Percentiles rank a stretch among this genome's conserved stretches.
phyloP scores from a whole-genome alignment of 2,888 invertebrate species.

The Pasiphila rectangulata region DNA sequence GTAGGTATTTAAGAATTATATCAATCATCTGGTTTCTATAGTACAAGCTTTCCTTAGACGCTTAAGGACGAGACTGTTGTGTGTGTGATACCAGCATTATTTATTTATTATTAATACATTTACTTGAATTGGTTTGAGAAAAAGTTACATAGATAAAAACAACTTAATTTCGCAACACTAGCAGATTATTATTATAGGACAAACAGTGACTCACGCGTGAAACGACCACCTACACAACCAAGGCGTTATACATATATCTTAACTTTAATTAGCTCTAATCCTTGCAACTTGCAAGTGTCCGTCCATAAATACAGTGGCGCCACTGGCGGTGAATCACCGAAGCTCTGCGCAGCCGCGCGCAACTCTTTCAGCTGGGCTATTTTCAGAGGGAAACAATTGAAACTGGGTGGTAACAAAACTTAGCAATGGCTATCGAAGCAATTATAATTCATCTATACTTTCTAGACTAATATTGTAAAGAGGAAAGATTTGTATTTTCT shows the following conservation, averaged over 20 bases:
- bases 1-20: too few relatives aligned
- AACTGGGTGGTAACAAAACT: slow-evolving; percentile 2
- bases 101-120: too few relatives aligned
- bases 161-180: too few relatives aligned
- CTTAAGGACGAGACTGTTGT: too few relatives aligned
- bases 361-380: slow-evolving; percentile 17
- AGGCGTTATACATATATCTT: slow-evolving; percentile 1
- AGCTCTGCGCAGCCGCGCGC: slow-evolving; percentile 46
- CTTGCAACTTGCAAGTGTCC: slow-evolving; percentile 39
- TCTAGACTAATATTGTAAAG: too few relatives aligned
- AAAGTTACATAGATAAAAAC: too few relatives aligned
- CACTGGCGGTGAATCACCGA: slow-evolving; percentile 56
- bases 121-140: too few relatives aligned
- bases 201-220: neutral
- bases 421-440: neutral
- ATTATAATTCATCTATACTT: neutral
- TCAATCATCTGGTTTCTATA: too few relatives aligned
- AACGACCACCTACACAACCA: neutral
- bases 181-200: too few relatives aligned
- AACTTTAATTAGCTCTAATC: neutral
- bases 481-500: too few relatives aligned
- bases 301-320: slow-evolving; percentile 69
- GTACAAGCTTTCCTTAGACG: too few relatives aligned
- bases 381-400: slow-evolving; percentile 12
- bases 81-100: too few relatives aligned